These are phyloP conservation scores for Musca domestica DNA, from an alignment of 1,140 invertebrate genomes.

Conservation along the genomic window DNA sequence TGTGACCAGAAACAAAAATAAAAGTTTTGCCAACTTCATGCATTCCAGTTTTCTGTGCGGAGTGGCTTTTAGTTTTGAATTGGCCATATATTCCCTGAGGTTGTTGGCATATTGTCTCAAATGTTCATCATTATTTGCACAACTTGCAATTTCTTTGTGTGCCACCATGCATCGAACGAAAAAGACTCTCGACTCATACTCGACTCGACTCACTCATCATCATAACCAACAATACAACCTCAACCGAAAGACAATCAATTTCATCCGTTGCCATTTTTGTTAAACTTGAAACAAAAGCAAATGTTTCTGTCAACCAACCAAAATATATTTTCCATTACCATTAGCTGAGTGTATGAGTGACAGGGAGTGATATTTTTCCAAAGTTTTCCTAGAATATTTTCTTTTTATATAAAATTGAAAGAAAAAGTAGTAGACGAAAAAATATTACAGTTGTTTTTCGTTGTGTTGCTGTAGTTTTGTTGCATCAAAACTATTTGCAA, in stretches of 20 bases:
- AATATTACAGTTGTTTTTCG: no score
- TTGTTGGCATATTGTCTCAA: constrained; percentile 14
- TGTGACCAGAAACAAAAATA: neutral
- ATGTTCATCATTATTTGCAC: constrained; percentile 18
- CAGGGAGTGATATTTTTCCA: neutral
- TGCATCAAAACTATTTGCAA: constrained; percentile 20
- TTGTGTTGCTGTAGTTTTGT: neutral
- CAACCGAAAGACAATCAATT: neutral
- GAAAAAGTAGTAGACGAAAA: neutral
- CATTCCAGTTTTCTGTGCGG: neutral
- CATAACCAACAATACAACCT: neutral
- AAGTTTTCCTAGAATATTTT: neutral
- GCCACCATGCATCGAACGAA: neutral
- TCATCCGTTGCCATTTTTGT: neutral
- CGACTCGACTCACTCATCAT: no score
- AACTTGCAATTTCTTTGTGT: neutral
- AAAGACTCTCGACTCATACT: neutral
- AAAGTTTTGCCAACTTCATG: neutral
- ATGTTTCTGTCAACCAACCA: neutral
- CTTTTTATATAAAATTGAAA: neutral
- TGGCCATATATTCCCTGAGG: neutral
- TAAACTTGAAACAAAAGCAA: constrained; percentile 2
- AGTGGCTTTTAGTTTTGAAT: constrained; percentile 2
- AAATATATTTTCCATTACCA: constrained; percentile 17
- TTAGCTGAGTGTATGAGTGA: neutral